phyloP scores from a whole-genome alignment of 2,113 vertebrate species.

The Arenaria interpres region DNA sequence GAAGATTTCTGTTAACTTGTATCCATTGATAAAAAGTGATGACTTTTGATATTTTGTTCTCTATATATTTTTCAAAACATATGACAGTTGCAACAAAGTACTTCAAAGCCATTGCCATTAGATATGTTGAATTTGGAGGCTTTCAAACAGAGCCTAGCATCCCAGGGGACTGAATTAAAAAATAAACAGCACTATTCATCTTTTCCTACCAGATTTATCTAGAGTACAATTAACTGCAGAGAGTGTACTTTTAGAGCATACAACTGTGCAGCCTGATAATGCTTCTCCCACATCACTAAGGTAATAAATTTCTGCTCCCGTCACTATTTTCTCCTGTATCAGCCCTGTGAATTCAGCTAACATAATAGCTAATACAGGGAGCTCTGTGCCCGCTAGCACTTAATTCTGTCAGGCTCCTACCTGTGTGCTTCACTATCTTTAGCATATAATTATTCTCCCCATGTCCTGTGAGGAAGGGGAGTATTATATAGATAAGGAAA shows the following conservation, averaged over 20 bases:
- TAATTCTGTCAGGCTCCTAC: slow-evolving; percentile 28
- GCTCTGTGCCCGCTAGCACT: background rate
- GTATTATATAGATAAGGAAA: slow-evolving; percentile 1
- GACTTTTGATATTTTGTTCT: slow-evolving; percentile 28
- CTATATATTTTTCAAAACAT: slow-evolving; percentile 9
- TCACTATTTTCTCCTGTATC: slow-evolving; percentile 11
- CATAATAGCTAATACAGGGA: background rate
- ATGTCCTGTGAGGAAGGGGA: background rate
- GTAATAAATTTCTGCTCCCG: slow-evolving; percentile 13
- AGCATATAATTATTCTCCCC: slow-evolving; percentile 7
- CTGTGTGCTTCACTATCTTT: slow-evolving; percentile 12
- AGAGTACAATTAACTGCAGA: slow-evolving; percentile 59
- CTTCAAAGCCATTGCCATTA: slow-evolving; percentile 58
- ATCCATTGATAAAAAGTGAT: slow-evolving; percentile 38
- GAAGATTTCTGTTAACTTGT: background rate
- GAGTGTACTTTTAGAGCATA: slow-evolving; percentile 37
- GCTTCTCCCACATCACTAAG: slow-evolving; percentile 36
- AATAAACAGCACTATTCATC: slow-evolving; percentile 68
- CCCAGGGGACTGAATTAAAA: slow-evolving; percentile 64
- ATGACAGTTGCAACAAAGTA: slow-evolving; percentile 22
- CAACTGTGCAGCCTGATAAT: slow-evolving; percentile 58
- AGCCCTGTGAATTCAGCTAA: slow-evolving; percentile 16
- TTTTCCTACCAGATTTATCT: slow-evolving; percentile 55
- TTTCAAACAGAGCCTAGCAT: slow-evolving; percentile 40
- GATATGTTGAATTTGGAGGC: slow-evolving; percentile 45